These are phyloP conservation scores for Styela clava DNA, from an alignment of 23 tunicate species.

Conservation along the genomic window DNA sequence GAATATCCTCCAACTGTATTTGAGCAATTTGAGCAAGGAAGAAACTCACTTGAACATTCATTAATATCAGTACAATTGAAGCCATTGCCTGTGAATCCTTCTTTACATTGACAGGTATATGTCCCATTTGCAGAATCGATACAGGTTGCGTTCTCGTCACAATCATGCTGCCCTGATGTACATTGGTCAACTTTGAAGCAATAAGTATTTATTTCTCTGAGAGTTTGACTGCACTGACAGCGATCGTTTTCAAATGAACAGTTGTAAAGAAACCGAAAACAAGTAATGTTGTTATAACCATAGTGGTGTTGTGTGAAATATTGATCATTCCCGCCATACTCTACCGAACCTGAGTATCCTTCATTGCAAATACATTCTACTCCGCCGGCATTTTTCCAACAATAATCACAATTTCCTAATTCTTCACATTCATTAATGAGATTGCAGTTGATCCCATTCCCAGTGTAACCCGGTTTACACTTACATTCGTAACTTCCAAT, in stretches of 20 bases:
- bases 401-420: conserved; percentile 64
- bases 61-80: background rate
- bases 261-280: background rate
- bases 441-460: conserved; percentile 67
- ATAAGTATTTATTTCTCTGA: background rate
- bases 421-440: conserved; percentile 75
- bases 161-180: background rate
- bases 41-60: background rate
- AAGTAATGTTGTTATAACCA: background rate
- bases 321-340: too few relatives aligned
- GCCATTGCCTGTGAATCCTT: background rate
- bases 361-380: conserved; percentile 74
- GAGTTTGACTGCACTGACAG: background rate
- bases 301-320: too few relatives aligned
- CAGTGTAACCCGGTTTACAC: conserved; percentile 4
- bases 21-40: background rate
- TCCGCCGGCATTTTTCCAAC: conserved; percentile 47
- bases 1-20: background rate
- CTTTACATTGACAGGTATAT: background rate
- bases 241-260: background rate
- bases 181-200: background rate
- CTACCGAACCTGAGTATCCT: conserved; percentile 44
- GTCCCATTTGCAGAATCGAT: background rate
- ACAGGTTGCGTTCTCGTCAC: background rate
- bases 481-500: background rate